phyloP scores from a whole-genome alignment of 2,113 vertebrate genomes.

The Heliornis fulica region DNA sequence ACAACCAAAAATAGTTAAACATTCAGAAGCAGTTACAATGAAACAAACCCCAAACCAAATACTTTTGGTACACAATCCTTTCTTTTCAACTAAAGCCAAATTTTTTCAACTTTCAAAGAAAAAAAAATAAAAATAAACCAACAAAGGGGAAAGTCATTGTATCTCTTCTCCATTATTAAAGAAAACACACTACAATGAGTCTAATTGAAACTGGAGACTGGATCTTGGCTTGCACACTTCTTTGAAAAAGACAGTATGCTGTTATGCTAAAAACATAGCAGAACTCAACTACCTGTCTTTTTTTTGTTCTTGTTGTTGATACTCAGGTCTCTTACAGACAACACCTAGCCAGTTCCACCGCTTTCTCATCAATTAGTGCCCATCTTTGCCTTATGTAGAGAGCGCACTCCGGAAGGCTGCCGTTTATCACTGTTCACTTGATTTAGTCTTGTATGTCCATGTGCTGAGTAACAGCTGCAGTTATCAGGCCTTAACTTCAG shows the following conservation, averaged over 20 bases:
- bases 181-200: constrained; percentile 71
- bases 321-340: constrained; percentile 58
- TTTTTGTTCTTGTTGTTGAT: constrained; percentile 25
- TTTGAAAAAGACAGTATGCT: constrained; percentile 81
- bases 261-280: constrained; percentile 63
- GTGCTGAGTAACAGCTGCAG: constrained; percentile 5
- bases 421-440: constrained; percentile 66
- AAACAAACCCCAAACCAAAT: constrained; percentile 74
- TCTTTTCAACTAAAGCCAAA: constrained; percentile 63
- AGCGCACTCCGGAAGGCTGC: constrained; percentile 57
- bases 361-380: constrained; percentile 67
- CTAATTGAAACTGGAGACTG: constrained; percentile 67
- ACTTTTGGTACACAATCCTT: constrained; percentile 66
- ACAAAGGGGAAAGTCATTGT: constrained; percentile 60
- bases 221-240: constrained; percentile 65
- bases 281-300: constrained; percentile 75
- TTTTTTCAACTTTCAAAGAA: constrained; percentile 58
- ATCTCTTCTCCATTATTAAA: constrained; percentile 70
- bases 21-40: constrained; percentile 74
- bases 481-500: constrained; percentile 92
- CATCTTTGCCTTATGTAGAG: constrained; percentile 66
- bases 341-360: constrained; percentile 61
- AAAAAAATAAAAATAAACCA: not conserved
- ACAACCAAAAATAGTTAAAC: constrained; percentile 80
- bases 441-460: constrained; percentile 57